These are phyloP conservation scores for Rhopalosiphum nymphaeae DNA, from an alignment of 2,888 invertebrate genomes.

Conservation along the genomic window DNA sequence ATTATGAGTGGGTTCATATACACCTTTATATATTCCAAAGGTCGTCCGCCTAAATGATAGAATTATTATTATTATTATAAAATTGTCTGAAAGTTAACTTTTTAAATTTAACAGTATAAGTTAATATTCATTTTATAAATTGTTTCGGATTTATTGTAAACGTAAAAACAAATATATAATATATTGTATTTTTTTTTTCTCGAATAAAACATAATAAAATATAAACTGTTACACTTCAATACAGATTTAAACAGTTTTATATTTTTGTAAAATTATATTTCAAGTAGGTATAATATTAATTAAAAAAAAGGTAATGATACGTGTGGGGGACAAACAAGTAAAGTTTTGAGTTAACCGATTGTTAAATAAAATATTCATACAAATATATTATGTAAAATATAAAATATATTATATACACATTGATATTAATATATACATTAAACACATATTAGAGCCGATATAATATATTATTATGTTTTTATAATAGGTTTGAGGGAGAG, in stretches of 20 bases:
- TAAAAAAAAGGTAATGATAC: background rate
- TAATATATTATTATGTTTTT: slow-evolving; percentile 13
- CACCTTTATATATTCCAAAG: too few relatives aligned
- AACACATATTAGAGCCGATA: background rate
- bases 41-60: too few relatives aligned
- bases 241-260: background rate
- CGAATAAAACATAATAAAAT: background rate
- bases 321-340: background rate
- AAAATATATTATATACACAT: background rate
- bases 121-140: too few relatives aligned
- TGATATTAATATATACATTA: background rate
- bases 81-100: too few relatives aligned
- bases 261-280: background rate
- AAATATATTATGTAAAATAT: background rate
- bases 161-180: too few relatives aligned
- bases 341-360: background rate
- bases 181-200: background rate
- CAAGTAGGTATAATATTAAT: background rate
- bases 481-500: background rate
- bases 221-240: background rate
- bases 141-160: too few relatives aligned
- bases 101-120: too few relatives aligned
- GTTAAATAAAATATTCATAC: background rate
- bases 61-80: too few relatives aligned
- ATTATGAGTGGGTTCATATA: too few relatives aligned